Evolutionary conservation across 2,113 vertebrate genomes (phyloP).

Genomic region (Suncus etruscus): DNA sequence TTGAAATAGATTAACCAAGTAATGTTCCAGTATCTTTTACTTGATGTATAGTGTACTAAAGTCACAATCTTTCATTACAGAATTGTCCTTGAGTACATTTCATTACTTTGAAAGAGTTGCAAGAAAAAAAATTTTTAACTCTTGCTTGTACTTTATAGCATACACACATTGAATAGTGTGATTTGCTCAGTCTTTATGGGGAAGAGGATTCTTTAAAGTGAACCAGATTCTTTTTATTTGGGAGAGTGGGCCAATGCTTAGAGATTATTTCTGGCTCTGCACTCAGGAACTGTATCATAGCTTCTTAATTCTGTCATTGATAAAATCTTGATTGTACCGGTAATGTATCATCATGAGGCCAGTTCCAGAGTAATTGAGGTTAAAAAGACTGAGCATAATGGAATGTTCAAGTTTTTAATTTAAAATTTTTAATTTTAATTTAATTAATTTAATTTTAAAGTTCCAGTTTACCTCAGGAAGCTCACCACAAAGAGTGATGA

Average conservation of each 20-base stretch:
- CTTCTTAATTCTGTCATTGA: not conserved
- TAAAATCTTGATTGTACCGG: not conserved
- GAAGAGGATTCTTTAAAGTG: too few relatives aligned
- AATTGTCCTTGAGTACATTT: too few relatives aligned
- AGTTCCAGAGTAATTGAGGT: slow-evolving; percentile 25
- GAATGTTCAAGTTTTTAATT: not conserved
- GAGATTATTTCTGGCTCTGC: too few relatives aligned
- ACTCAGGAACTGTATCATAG: not conserved
- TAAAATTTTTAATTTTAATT: too few relatives aligned
- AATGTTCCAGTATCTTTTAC: slow-evolving; percentile 23
- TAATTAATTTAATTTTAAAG: too few relatives aligned
- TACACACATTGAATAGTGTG: not conserved
- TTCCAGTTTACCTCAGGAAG: too few relatives aligned
- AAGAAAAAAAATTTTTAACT: not conserved
- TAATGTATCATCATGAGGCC: not conserved
- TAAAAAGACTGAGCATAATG: slow-evolving; percentile 45
- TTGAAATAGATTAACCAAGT: not conserved
- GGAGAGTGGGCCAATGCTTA: not conserved
- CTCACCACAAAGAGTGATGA: too few relatives aligned
- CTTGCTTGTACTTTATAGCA: not conserved
- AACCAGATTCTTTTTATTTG: not conserved
- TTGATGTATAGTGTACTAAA: not conserved
- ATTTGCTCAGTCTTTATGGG: not conserved
- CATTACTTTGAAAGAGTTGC: not conserved
- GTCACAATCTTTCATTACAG: too few relatives aligned